Evolutionary conservation across 2,888 invertebrate species (phyloP).

Genomic region (Acrobasis suavella): DNA sequence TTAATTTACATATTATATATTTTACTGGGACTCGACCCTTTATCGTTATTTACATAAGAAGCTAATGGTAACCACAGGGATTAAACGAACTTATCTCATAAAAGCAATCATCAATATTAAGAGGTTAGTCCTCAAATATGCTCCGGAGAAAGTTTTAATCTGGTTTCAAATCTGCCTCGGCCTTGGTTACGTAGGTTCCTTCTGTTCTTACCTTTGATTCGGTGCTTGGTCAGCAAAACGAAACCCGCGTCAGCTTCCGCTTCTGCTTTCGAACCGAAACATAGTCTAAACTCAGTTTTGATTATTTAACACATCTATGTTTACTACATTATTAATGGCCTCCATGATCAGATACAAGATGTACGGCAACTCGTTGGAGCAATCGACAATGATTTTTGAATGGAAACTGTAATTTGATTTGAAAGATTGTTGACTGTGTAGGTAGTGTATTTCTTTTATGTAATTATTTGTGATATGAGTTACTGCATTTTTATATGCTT

Average conservation of each 20-base stretch:
- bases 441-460: constrained; percentile 5
- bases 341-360: constrained; percentile 40
- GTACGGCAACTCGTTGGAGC: constrained; percentile 37
- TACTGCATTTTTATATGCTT: neutral
- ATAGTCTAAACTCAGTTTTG: constrained; percentile 30
- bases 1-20: too few relatives aligned
- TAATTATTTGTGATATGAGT: constrained; percentile 2
- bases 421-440: constrained; percentile 13
- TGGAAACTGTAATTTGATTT: constrained; percentile 19
- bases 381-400: constrained; percentile 36
- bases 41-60: too few relatives aligned
- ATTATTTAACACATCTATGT: constrained; percentile 51
- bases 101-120: too few relatives aligned
- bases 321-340: constrained; percentile 49
- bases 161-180: too few relatives aligned
- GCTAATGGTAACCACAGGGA: too few relatives aligned
- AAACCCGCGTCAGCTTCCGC: neutral
- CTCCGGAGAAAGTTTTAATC: too few relatives aligned
- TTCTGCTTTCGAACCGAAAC: neutral
- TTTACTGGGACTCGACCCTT: too few relatives aligned
- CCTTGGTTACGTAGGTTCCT: too few relatives aligned
- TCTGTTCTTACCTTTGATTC: too few relatives aligned
- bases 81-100: too few relatives aligned
- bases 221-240: too few relatives aligned
- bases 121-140: too few relatives aligned